Percentiles rank a stretch among this genome's conserved stretches.
These are phyloP conservation scores for Varecia variegata DNA, from an alignment of 2,797 vertebrate species.

Conservation along the genomic window DNA sequence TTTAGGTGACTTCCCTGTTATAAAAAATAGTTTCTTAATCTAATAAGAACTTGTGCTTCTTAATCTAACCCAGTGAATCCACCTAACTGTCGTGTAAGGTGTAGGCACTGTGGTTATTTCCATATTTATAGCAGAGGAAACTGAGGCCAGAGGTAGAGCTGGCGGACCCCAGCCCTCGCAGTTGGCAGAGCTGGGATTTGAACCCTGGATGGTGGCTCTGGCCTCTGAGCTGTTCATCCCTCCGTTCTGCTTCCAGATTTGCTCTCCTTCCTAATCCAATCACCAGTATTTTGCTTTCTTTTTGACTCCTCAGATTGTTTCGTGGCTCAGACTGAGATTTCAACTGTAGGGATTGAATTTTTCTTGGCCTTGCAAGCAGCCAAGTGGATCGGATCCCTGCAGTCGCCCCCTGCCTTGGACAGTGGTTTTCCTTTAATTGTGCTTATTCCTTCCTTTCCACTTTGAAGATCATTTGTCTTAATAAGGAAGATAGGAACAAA, in stretches of 20 bases:
- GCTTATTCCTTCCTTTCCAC: not conserved
- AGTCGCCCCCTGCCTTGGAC: too few species aligned
- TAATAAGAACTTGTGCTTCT: not conserved
- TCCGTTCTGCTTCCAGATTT: not conserved
- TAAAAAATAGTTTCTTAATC: not conserved
- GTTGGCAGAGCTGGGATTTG: not conserved
- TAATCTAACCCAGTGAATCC: not conserved
- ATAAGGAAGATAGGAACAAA: not conserved
- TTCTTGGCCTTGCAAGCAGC: not conserved
- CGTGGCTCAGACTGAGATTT: not conserved
- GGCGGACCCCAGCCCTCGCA: fast-evolving
- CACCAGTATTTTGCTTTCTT: too few species aligned
- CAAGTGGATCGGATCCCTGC: fast-evolving
- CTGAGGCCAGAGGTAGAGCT: not conserved
- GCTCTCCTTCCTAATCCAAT: fast-evolving
- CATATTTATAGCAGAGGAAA: not conserved
- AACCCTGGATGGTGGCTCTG: fast-evolving
- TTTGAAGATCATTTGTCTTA: not conserved
- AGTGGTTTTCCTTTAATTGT: not conserved
- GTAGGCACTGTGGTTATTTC: not conserved
- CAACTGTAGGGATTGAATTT: fast-evolving
- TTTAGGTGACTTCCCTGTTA: not conserved
- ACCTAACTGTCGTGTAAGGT: too few species aligned
- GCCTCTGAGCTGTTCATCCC: too few species aligned
- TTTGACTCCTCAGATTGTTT: too few species aligned